Percentiles rank a stretch among this genome's conserved stretches.
These are phyloP conservation scores for Meloidogyne chitwoodi DNA, from an alignment of 1,140 invertebrate genomes.

Conservation along the genomic window DNA sequence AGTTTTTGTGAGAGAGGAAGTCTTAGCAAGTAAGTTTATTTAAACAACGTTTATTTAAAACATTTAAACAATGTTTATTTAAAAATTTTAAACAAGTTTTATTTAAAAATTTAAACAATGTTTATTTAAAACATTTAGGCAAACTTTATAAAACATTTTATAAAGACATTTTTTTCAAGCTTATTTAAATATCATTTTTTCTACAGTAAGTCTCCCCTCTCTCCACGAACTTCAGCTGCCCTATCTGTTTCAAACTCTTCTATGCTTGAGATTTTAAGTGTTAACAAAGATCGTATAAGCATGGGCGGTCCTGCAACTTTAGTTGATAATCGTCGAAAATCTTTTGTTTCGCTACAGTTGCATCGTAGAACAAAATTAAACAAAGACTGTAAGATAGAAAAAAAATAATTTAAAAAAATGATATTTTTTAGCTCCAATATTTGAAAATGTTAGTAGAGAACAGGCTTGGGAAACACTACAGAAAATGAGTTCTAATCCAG, in stretches of 20 bases:
- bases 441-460: constrained; percentile 56
- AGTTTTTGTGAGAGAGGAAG: constrained; percentile 47
- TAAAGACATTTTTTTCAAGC: no score
- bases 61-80: background rate
- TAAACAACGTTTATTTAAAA: background rate
- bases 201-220: constrained; percentile 50
- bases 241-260: constrained; percentile 57
- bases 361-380: constrained; percentile 50
- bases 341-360: constrained; percentile 55
- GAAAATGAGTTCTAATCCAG: constrained; percentile 67
- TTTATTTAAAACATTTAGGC: background rate
- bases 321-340: constrained; percentile 43
- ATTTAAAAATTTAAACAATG: background rate
- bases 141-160: no score
- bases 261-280: constrained; percentile 55
- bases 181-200: background rate
- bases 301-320: background rate
- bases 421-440: constrained; percentile 28
- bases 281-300: constrained; percentile 27
- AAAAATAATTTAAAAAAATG: background rate
- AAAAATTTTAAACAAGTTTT: background rate
- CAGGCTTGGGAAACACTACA: constrained; percentile 58
- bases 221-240: constrained; percentile 56
- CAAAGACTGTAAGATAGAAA: constrained; percentile 50
- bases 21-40: constrained; percentile 24